A percentile compares a stretch with the other conserved stretches of the same genome.
phyloP scores from a whole-genome alignment of 2,113 vertebrate species.

The Phalacrocorax aristotelis region DNA sequence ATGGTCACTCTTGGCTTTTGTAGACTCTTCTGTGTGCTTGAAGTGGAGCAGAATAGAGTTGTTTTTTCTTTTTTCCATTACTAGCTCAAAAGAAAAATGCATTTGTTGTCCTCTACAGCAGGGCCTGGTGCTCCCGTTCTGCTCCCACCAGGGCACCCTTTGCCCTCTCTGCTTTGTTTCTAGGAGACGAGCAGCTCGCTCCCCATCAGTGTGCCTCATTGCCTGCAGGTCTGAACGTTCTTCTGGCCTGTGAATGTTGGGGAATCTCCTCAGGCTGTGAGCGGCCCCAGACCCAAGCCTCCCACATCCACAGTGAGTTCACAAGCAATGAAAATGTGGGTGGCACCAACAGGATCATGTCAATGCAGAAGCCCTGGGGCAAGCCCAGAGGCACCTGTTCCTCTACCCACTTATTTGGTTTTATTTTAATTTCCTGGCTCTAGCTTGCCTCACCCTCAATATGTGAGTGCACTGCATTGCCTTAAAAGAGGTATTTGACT shows the following conservation, averaged over 20 bases:
- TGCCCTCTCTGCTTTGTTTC: not conserved
- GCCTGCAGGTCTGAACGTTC: not conserved
- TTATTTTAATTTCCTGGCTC: not conserved
- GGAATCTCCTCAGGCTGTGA: not conserved
- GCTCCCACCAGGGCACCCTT: not conserved
- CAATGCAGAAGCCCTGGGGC: not conserved
- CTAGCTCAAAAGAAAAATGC: not conserved
- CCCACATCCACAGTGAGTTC: not conserved
- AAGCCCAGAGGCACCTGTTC: not conserved
- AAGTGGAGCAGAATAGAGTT: not conserved
- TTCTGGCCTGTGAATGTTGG: not conserved
- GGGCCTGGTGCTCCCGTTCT: not conserved
- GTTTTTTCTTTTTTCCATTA: not conserved
- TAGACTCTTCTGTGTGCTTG: not conserved
- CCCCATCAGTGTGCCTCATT: not conserved
- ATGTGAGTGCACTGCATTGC: not conserved
- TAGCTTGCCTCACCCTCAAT: not conserved
- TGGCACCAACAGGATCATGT: not conserved
- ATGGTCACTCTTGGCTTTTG: not conserved
- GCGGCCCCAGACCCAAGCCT: not conserved
- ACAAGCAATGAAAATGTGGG: not conserved
- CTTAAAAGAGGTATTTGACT: not conserved
- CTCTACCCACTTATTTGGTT: not conserved
- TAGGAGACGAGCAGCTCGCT: rapidly evolving
- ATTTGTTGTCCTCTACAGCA: not conserved